Evolutionary conservation across 37 sponge, comb jelly and placozoan species (phyloP), one percentile per base, ranked within the genome.

Genomic region (Haliclona indistincta): DNA sequence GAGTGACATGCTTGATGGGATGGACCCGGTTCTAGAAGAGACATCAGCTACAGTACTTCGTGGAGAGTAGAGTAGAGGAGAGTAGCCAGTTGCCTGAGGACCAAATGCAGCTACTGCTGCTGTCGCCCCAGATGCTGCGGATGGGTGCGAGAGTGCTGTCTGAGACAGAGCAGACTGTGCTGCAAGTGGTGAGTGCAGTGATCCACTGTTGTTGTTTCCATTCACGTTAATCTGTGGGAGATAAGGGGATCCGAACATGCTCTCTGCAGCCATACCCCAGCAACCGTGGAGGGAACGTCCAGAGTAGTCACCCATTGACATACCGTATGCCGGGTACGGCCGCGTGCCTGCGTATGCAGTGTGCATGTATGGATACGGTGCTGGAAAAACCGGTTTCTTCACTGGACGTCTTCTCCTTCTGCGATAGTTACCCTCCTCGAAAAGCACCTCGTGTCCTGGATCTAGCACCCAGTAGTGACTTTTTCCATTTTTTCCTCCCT

Each of bases 381-480:
- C n/a, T 7, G 79, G 43, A 51, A 62, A 67, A 39, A 77, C 32
- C 17, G 76, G 77, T 17, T 81, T 69, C 79, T 88, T 93, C 10
- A 93, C 86, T 1, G 94, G 94, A 7, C 94, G 80, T 29, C 94
- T 81, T 38, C 94, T 65, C 37, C 94, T 60, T 15, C 94, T 76
- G 20, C 89, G 64, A 67, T 93, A 93, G 80, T 93, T 93, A 13
- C 94, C 94, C 55, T 88, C 94, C 60, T 93, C 94, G 79, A 93
- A 93, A 20, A 93, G 39, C n/a, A 93, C 94, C 33, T 93, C 94
- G 60, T 93, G 86, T 36, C 72, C 78, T 4, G 82, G 81, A 54
- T 90, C 96, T 22, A 95, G 84, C n/a, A 78, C 82, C 96, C 96
- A 96, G 75, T 92, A 96, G 77, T 92, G 92, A 34, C 88, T 78